These are phyloP conservation scores for Drosophila percnosoma DNA, from an alignment of 2,888 invertebrate species.

Conservation along the genomic window DNA sequence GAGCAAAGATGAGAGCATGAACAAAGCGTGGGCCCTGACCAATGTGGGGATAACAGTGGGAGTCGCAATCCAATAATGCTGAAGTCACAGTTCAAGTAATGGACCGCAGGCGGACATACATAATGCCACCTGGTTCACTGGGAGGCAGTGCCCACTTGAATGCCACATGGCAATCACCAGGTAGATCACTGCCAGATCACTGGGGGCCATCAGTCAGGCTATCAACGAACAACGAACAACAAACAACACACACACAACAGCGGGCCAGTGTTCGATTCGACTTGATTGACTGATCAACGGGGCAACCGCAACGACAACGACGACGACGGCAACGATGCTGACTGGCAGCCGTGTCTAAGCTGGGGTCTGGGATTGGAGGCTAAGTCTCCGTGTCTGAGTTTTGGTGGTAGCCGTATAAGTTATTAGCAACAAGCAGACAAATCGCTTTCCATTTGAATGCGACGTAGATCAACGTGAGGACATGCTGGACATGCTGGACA, in stretches of 20 bases:
- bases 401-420: constrained; percentile 57
- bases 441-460: constrained; percentile 83
- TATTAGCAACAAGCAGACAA: constrained; percentile 82
- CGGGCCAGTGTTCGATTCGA: constrained; percentile 13
- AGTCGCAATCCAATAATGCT: constrained; percentile 25
- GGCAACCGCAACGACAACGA: constrained; percentile 23
- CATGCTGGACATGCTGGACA: constrained; percentile 33
- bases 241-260: constrained; percentile 15
- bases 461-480: constrained; percentile 64
- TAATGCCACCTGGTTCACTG: constrained; percentile 5
- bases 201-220: constrained; percentile 46
- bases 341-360: constrained; percentile 12
- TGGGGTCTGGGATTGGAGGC: not conserved
- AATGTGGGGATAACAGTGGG: constrained; percentile 19
- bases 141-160: constrained; percentile 49
- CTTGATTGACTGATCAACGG: constrained; percentile 74
- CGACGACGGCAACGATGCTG: constrained; percentile 7
- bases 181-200: constrained; percentile 49
- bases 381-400: constrained; percentile 1
- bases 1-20: not conserved
- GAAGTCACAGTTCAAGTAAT: constrained; percentile 56
- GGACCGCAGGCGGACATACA: constrained; percentile 17
- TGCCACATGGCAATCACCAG: constrained; percentile 26
- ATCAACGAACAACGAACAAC: constrained; percentile 19
- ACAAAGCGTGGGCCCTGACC: constrained; percentile 34